Base-by-base conservation (phyloP, 2,113 vertebrate species). In the Turdus rufiventris region DNA sequence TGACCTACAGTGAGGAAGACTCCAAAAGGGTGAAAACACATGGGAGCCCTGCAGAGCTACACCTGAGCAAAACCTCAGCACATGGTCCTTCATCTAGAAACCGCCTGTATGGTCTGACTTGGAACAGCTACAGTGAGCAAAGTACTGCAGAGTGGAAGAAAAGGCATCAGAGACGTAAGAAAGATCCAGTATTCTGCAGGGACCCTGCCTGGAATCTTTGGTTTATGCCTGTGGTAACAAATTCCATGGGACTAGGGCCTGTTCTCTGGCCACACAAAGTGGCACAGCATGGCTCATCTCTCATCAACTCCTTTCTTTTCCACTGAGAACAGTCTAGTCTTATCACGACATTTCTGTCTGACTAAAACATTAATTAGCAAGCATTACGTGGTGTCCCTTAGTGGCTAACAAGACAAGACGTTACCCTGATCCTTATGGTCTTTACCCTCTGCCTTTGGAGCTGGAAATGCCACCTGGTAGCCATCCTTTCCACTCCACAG, bases 121-220 rank as follows among this genome's bases (percentile, higher is more conserved):
- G 29, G 21, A 58, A 31, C 5, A 66, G 15, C 14, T 47, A 53
- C 7, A 43, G 16, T 5, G 12, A 79, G 8, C 1, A 8, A 40
- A 23, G 31, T 72, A 75, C 12, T 11, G 40, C n/a, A 53, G 65
- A 83, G 20, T 34, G 9, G 36, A 82, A 90, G 17, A n/a, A n/a
- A 67, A 85, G 9, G 2, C 11, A 11, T 45, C 28, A 75, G 57
- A 82, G 23, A 56, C 5, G 17, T 28, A 56, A 53, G 26, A 60
- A 18, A 8, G 16, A 71, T 15, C 2, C 12, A 12, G 38, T 54
- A 21, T 56, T 71, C 33, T 0, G 0, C 19, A 16, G 20, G 7
- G 3, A 14, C 57, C 9, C 26, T 58, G 12, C 42, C 19, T 74
- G 60, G 81, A 61, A 50, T 40, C 28, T 84, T 87, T 48, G 25